Evolutionary conservation across 2,888 invertebrate species (phyloP), one percentile per base, ranked within the genome.

Genomic region (Eudemis profundana): DNA sequence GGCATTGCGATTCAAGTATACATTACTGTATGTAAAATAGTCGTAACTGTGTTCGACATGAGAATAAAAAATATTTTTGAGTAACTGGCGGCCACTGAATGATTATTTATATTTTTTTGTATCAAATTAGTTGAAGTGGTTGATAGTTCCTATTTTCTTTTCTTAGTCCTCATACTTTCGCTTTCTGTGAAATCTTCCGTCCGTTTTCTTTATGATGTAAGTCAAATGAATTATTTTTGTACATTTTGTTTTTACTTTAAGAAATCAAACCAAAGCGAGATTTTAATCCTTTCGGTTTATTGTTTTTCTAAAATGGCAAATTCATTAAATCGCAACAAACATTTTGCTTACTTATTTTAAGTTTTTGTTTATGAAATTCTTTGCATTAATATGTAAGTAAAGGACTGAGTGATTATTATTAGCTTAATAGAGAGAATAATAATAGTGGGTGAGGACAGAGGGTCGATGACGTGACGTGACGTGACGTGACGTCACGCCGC

Each of bases 91-190:
- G 84, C 86, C 86, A 88, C 84, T 82, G 68, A 67, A 71, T 75
- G 74, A 71, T 74, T 54, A 71, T 70, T 66, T 66, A n/a, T n/a
- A n/a, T n/a, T n/a, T 68, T 70, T 69, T 71, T 67, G 67, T 76
- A 74, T 73, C 72, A 56, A 72, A 72, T 80, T 76, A 82, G 77
- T 81, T 78, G 68, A 70, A 84, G 89, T 87, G 90, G 89, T 89
- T 87, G 77, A 85, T 74, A 86, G 90, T 90, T 90, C 90, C 90
- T 90, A 87, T 85, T 84, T 77, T 15, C 70, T 74, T 78, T 82
- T 79, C 69, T 69, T 62, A 68, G 61, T 42, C n/a, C 54, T 40
- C 14, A 40, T 61, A 46, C 21, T 50, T 54, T 56, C n/a, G 17
- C 29, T 59, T 53, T 59, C 19, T 51, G 47, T 50, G 23, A 14